Conservation (phyloP, 1,140 invertebrate species). For the Leptinotarsa undecemlineata region DNA sequence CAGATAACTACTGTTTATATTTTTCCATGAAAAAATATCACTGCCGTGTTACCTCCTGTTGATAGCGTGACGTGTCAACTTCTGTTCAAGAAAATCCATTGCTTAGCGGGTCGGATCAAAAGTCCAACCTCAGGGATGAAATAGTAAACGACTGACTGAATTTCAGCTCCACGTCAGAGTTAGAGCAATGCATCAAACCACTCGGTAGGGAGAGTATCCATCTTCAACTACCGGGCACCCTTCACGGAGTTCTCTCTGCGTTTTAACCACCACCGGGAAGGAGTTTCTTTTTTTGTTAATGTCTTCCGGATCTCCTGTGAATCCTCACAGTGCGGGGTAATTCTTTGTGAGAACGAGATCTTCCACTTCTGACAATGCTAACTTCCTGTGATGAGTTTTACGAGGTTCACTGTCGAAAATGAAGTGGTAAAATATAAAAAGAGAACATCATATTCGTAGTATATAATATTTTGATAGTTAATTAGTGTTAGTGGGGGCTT, state of each 20-base stretch:
- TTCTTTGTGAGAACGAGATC: background rate
- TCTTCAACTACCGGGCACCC: constrained; percentile 10
- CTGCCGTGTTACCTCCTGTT: no score
- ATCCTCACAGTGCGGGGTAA: background rate
- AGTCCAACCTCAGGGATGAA: background rate
- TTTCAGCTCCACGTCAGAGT: constrained; percentile 6
- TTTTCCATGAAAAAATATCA: no score
- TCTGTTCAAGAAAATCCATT: no score
- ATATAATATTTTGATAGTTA: no score
- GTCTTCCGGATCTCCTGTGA: constrained; percentile 1
- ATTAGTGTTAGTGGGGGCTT: no score
- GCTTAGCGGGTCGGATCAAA: background rate
- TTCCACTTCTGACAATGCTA: background rate
- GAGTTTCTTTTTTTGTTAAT: background rate
- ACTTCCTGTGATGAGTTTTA: background rate
- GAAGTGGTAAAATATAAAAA: no score
- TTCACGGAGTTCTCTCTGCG: background rate
- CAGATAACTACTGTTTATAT: no score
- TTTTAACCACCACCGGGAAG: constrained; percentile 1
- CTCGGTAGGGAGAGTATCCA: constrained; percentile 15
- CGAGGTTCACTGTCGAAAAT: no score
- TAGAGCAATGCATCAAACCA: constrained; percentile 12
- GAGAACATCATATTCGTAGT: no score
- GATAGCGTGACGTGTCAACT: no score
- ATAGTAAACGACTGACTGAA: constrained; percentile 14